A percentile compares a stretch with the other conserved stretches of the same genome.
phyloP scores from a whole-genome alignment of 2,888 invertebrate species.

The Sphaerophoria taeniata region DNA sequence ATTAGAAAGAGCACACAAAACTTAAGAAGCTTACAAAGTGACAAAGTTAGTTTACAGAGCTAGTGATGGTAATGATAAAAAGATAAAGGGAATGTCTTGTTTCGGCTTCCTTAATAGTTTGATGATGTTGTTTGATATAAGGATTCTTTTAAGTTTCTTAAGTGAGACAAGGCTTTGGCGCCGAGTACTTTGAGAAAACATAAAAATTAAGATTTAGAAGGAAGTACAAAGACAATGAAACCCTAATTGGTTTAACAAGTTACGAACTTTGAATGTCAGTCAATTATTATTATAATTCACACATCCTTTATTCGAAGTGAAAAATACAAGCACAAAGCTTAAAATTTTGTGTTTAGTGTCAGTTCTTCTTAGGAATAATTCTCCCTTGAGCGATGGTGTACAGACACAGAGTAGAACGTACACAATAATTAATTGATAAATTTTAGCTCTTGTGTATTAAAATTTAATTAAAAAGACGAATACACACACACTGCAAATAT shows the following conservation, averaged over 20 bases:
- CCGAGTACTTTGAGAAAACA: no score
- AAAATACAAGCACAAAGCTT: background rate
- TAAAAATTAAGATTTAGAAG: no score
- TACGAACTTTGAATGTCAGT: constrained; percentile 26
- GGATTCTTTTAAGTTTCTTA: no score
- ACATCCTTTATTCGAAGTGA: background rate
- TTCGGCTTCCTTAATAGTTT: no score
- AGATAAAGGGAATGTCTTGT: no score
- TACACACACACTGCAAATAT: no score
- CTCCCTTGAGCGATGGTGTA: background rate
- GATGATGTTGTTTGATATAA: no score
- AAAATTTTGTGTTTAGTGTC: background rate
- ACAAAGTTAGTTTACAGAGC: no score
- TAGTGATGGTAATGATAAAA: no score
- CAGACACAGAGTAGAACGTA: background rate
- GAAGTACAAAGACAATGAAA: background rate
- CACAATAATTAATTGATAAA: constrained; percentile 16
- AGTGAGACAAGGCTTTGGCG: no score
- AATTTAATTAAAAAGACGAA: constrained; percentile 13
- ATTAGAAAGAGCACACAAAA: constrained; percentile 10
- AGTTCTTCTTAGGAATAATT: background rate
- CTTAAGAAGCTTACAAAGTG: background rate
- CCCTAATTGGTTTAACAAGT: constrained; percentile 23
- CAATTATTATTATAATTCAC: constrained; percentile 5
- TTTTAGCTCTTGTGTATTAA: constrained; percentile 13